Evolutionary conservation across 2,113 vertebrate genomes (phyloP).

Genomic region (Plecturocebus donacophilus): DNA sequence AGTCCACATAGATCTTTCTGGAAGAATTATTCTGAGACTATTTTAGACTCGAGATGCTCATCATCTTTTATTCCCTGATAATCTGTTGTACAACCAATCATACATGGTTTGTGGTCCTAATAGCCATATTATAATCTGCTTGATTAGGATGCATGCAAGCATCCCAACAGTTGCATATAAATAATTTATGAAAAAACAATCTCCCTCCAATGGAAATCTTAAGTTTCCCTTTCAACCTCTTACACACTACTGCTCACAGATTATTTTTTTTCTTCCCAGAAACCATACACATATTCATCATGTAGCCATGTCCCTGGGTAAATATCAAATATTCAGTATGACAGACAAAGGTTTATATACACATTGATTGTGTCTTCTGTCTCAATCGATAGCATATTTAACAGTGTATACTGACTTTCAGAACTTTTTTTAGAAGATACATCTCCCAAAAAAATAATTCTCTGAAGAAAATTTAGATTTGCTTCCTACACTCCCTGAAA

Average conservation of each 20-base stretch:
- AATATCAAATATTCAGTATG: background rate
- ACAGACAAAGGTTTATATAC: background rate
- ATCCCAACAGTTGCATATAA: background rate
- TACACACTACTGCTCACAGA: background rate
- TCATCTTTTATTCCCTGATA: background rate
- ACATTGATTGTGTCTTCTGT: background rate
- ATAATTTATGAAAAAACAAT: background rate
- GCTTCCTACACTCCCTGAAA: background rate
- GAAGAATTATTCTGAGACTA: background rate
- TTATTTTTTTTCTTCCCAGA: background rate
- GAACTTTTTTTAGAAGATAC: background rate
- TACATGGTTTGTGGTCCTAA: background rate
- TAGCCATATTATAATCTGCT: background rate
- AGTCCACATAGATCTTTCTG: background rate
- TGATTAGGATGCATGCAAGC: background rate
- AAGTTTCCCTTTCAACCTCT: background rate
- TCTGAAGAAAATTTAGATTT: background rate
- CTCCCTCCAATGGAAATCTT: background rate
- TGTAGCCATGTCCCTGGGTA: background rate
- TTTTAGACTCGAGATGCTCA: background rate
- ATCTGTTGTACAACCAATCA: background rate
- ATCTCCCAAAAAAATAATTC: conserved; percentile 1
- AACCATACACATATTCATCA: background rate
- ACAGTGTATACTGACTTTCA: background rate
- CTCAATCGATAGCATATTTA: background rate